Conservation (phyloP, 1,140 invertebrate species). For the Epicauta chinensis region DNA sequence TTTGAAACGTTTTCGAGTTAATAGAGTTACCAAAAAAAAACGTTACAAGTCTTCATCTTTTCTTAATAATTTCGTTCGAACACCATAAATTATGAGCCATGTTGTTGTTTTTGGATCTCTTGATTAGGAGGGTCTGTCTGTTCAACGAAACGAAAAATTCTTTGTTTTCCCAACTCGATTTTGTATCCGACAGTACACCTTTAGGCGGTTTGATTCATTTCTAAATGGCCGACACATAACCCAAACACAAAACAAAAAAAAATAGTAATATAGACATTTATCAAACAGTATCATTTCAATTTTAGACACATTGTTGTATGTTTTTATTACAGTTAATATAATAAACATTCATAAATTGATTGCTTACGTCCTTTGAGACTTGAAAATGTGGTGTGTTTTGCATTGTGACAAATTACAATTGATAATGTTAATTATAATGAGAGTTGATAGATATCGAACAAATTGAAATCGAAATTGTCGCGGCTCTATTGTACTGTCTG, state of each 20-base stretch:
- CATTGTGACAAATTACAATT: constrained; percentile 3
- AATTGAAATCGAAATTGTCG: too few species aligned
- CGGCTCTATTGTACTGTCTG: too few species aligned
- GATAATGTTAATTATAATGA: not conserved
- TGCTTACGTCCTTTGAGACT: constrained; percentile 17
- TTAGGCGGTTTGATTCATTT: not conserved
- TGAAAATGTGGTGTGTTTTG: constrained; percentile 4
- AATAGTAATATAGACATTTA: constrained; percentile 5
- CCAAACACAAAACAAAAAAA: too few species aligned
- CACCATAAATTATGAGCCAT: constrained; percentile 21
- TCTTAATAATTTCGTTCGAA: constrained; percentile 12
- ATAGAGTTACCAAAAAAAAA: constrained; percentile 18
- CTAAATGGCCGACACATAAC: not conserved
- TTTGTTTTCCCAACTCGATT: not conserved
- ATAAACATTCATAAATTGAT: constrained; percentile 23
- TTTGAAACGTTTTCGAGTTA: constrained; percentile 3
- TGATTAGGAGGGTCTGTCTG: constrained; percentile 20
- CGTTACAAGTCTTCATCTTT: constrained; percentile 11
- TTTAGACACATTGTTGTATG: not conserved
- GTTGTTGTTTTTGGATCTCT: constrained; percentile 19
- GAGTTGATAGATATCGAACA: too few species aligned
- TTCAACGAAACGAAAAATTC: constrained; percentile 2
- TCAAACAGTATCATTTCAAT: constrained; percentile 1
- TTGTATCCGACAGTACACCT: too few species aligned
- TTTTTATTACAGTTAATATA: constrained; percentile 19